Conservation (phyloP, 2,113 vertebrate genomes). For the Uria lomvia region DNA sequence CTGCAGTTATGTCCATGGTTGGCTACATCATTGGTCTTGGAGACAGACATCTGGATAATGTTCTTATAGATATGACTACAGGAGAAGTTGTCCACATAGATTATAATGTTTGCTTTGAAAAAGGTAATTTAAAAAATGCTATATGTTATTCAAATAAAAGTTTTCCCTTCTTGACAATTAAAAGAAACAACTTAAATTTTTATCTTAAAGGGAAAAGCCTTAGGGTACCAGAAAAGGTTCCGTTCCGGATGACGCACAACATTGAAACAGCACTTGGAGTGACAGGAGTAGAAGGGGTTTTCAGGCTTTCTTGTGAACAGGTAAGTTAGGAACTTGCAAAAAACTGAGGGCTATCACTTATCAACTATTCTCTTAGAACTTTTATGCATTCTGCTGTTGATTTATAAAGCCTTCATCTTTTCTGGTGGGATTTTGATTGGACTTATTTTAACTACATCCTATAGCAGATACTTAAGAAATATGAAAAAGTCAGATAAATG, state of each 20-base stretch:
- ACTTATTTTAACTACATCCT: neutral
- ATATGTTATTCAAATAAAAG: slow-evolving; percentile 45
- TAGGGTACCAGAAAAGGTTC: slow-evolving; percentile 96
- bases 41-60: slow-evolving; percentile 97
- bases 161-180: neutral
- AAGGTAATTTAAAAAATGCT: slow-evolving; percentile 79
- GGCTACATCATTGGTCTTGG: slow-evolving; percentile 98
- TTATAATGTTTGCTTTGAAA: slow-evolving; percentile 99
- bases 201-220: slow-evolving; percentile 89
- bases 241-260: slow-evolving; percentile 98
- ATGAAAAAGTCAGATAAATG: neutral
- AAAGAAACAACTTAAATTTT: slow-evolving; percentile 50
- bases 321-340: slow-evolving; percentile 57
- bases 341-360: neutral
- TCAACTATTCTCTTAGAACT: neutral
- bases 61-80: slow-evolving; percentile 98
- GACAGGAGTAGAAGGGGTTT: slow-evolving; percentile 96
- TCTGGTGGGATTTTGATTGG: neutral
- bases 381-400: neutral
- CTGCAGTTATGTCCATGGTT: slow-evolving; percentile 99
- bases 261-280: slow-evolving; percentile 95
- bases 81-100: slow-evolving; percentile 99
- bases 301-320: slow-evolving; percentile 97
- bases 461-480: neutral
- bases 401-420: neutral